Evolutionary conservation across 1,140 invertebrate species (phyloP).

Genomic region (Listronotus oregonensis): DNA sequence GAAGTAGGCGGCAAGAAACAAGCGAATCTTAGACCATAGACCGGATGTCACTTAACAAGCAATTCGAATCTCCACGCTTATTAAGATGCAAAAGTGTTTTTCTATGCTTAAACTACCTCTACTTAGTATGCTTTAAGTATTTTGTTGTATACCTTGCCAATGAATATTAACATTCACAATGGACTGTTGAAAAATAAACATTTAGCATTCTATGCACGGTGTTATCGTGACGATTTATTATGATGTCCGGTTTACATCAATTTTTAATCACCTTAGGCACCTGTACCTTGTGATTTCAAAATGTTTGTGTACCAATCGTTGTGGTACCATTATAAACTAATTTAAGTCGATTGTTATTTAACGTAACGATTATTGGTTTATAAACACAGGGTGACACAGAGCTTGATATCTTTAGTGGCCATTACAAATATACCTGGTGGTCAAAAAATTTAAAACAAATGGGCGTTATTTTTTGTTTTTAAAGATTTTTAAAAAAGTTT

Average conservation of each 20-base stretch:
- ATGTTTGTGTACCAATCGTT: slow-evolving; percentile 10
- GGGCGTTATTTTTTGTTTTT: no score
- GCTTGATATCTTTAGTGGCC: no score
- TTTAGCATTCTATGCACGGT: slow-evolving; percentile 30
- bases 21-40: slow-evolving; percentile 28
- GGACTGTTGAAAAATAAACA: slow-evolving; percentile 36
- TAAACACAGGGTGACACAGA: no score
- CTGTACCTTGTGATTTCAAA: slow-evolving; percentile 17
- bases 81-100: slow-evolving; percentile 41
- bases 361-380: no score
- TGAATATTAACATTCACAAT: slow-evolving; percentile 41
- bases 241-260: slow-evolving; percentile 41
- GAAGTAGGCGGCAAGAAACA: slow-evolving; percentile 29
- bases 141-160: slow-evolving; percentile 38
- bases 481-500: no score
- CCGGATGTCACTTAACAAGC: slow-evolving; percentile 44
- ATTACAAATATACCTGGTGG: no score
- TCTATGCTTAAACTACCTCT: slow-evolving; percentile 38
- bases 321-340: not conserved
- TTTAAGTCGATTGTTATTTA: no score
- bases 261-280: slow-evolving; percentile 29
- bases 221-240: slow-evolving; percentile 30
- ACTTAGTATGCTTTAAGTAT: slow-evolving; percentile 38
- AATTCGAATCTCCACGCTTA: slow-evolving; percentile 38
- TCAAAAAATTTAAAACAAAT: no score